Evolutionary conservation across 53 echinoderm and acorn worm genomes (phyloP), one percentile per base, ranked within the genome.

Genomic region (Echinarachnius parma): DNA sequence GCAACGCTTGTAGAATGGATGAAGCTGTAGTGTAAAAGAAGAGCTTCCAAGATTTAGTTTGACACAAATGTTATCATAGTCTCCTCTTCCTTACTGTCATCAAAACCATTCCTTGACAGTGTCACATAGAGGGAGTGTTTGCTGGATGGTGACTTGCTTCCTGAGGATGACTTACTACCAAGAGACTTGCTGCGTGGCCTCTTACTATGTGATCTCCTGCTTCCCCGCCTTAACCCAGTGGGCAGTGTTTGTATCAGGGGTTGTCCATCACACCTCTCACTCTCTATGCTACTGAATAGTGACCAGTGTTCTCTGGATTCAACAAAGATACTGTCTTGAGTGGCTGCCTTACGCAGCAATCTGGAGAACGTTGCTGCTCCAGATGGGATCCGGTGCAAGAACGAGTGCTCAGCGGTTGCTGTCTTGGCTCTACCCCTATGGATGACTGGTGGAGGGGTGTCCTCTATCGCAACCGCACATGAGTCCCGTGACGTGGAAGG

Each of bases 101-200:
- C 54, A 70, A 70, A 70, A 13, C 70, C 70, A 53, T 70, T 70
- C 34, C 70, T 52, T 23, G 70, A 70, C 16, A 72, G 44, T 0
- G 74, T 57, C 21, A 72, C 74, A 27, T 72, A 72, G 37, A 72
- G 39, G 19, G 74, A 72, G 44, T 72, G 74, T 28, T 72, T 72
- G 32, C 74, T 72, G 28, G 56, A 72, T 10, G 74, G 74, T 5
- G 74, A 72, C 28, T 72, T 72, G 39, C 74, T 72, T 22, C 70
- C 74, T n/a, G n/a, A n/a, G 1, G 74, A 72, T 28, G 74, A 72
- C 46, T 54, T 72, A 23, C 74, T 72, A 19, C 84, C 78, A 8
- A 84, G 78, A 13, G 84, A 84, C 78, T 78, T 70, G 50, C 84
- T 84, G 55, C 84, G 48, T 9, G 84, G 78, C 52, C 84, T 70